Percentiles rank a stretch among this genome's conserved stretches.
phyloP scores from a whole-genome alignment of 2,797 vertebrate genomes.

The Tiaroga cobitis region DNA sequence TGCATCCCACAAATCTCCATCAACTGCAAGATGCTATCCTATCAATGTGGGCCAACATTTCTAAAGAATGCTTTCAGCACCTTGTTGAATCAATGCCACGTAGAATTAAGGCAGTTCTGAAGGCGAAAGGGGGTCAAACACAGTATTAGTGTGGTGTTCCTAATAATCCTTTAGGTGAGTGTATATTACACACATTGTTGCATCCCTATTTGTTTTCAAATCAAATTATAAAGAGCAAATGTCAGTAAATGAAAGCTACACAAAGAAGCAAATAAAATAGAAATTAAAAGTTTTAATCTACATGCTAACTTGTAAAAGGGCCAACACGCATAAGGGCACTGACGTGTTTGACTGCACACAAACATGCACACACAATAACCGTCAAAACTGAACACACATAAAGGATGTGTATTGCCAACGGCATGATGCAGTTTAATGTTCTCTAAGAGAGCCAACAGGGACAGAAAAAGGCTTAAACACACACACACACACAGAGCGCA shows the following conservation, averaged over 20 bases:
- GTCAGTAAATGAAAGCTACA: too few relatives aligned
- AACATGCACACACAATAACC: neutral
- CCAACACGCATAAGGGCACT: conserved; percentile 5
- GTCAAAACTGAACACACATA: conserved; percentile 38
- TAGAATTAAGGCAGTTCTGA: too few relatives aligned
- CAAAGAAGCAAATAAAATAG: conserved; percentile 20
- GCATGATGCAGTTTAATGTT: conserved; percentile 49
- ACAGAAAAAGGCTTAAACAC: conserved; percentile 36
- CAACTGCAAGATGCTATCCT: too few relatives aligned
- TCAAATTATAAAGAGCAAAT: neutral
- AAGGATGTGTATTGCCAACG: conserved; percentile 40
- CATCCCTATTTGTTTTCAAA: neutral
- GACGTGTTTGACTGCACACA: conserved; percentile 51
- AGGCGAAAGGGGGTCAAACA: too few relatives aligned
- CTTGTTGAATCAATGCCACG: too few relatives aligned
- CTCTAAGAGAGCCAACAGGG: conserved; percentile 39
- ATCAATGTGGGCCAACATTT: too few relatives aligned
- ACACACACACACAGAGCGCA: neutral
- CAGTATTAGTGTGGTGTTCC: too few relatives aligned
- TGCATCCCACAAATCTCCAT: too few relatives aligned
- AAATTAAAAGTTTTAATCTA: conserved; percentile 31
- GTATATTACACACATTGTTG: neutral
- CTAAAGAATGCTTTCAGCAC: too few relatives aligned
- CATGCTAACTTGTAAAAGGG: conserved; percentile 34
- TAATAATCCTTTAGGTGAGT: too few relatives aligned